These are phyloP conservation scores for Paradisaea rubra DNA, from an alignment of 2,113 vertebrate genomes.

Conservation along the genomic window DNA sequence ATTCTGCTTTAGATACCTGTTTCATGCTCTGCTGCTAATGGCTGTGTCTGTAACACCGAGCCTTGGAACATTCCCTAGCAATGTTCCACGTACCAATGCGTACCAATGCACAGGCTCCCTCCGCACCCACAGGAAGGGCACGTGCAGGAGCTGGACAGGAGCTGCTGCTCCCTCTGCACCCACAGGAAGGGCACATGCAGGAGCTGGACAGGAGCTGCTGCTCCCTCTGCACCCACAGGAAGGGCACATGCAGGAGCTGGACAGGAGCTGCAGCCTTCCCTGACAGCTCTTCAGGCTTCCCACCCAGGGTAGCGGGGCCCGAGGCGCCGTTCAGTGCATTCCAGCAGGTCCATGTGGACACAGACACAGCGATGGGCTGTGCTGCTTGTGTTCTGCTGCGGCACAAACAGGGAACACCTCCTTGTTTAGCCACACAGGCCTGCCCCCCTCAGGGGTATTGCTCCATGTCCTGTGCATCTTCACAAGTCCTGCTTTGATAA, in stretches of 20 bases:
- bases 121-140: not conserved
- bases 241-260: not conserved
- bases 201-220: not conserved
- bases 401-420: not conserved
- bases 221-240: not conserved
- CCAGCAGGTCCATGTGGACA: not conserved
- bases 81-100: fast-evolving
- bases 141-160: not conserved
- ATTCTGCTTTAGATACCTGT: not conserved
- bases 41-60: not conserved
- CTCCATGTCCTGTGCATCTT: not conserved
- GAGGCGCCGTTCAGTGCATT: fast-evolving
- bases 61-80: not conserved
- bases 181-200: not conserved
- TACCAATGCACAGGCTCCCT: not conserved
- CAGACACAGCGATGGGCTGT: fast-evolving
- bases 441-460: not conserved
- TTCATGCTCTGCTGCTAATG: not conserved
- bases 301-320: not conserved
- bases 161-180: not conserved
- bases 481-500: not conserved
- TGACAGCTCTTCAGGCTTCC: not conserved
- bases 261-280: not conserved
- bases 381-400: not conserved
- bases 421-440: not conserved